phyloP scores from a whole-genome alignment of 2,888 invertebrate species.

The Polia nebulosa region DNA sequence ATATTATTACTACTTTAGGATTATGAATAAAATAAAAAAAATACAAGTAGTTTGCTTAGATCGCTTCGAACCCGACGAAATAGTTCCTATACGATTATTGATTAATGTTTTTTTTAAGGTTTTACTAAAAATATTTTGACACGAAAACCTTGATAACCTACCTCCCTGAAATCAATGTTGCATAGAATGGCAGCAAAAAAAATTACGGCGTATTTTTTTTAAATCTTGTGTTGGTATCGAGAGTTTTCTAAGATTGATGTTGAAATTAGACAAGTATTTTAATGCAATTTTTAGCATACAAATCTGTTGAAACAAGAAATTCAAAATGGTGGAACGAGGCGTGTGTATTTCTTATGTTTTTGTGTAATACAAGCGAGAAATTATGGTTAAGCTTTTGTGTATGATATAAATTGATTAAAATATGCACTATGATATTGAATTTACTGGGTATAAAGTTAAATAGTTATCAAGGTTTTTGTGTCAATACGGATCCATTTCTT shows the following conservation, averaged over 20 bases:
- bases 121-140: slow-evolving; percentile 48
- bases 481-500: slow-evolving; percentile 38
- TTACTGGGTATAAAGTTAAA: not conserved
- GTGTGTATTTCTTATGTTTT: not conserved
- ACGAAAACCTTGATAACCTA: slow-evolving; percentile 39
- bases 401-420: no score
- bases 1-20: slow-evolving; percentile 64
- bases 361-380: not conserved
- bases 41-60: slow-evolving; percentile 75
- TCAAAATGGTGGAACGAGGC: not conserved
- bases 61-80: slow-evolving; percentile 80
- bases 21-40: slow-evolving; percentile 56
- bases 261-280: not conserved
- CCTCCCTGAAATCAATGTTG: not conserved
- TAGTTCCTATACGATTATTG: slow-evolving; percentile 81
- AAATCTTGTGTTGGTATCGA: not conserved
- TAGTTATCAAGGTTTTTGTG: slow-evolving; percentile 43
- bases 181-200: not conserved
- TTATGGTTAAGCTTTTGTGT: no score
- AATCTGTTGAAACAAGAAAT: no score
- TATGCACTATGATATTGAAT: no score
- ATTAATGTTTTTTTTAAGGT: slow-evolving; percentile 61
- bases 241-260: not conserved
- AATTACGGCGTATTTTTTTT: slow-evolving; percentile 1
- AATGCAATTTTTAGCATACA: no score